phyloP scores from a whole-genome alignment of 1,140 invertebrate genomes.

The Dreissena polymorpha region DNA sequence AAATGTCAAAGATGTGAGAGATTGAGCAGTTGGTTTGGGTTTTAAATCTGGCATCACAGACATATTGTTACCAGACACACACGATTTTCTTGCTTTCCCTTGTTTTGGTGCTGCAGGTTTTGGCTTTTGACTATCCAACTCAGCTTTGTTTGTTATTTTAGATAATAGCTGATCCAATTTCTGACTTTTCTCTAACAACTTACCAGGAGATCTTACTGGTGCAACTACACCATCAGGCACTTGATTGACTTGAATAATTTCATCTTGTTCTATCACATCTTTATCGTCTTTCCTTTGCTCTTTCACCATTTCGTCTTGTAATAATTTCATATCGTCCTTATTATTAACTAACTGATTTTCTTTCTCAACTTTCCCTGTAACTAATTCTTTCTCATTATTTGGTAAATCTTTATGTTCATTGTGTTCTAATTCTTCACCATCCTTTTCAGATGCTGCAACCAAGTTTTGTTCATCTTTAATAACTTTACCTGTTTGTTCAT shows the following conservation, averaged over 20 bases:
- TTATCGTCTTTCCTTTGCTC: too few relatives aligned
- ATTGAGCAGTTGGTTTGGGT: not conserved
- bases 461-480: not conserved
- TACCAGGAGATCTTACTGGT: not conserved
- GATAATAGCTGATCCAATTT: conserved; percentile 46
- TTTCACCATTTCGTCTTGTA: too few relatives aligned
- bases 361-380: too few relatives aligned
- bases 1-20: conserved; percentile 42
- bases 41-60: too few relatives aligned
- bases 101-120: conserved; percentile 19
- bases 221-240: too few relatives aligned
- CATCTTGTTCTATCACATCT: too few relatives aligned
- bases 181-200: conserved; percentile 9
- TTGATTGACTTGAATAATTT: too few relatives aligned
- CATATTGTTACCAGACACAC: not conserved
- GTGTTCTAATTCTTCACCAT: too few relatives aligned
- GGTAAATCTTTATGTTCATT: too few relatives aligned
- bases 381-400: too few relatives aligned
- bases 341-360: too few relatives aligned
- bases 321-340: too few relatives aligned
- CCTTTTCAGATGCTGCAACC: not conserved
- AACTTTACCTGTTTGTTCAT: not conserved
- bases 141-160: conserved; percentile 46
- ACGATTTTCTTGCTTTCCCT: conserved; percentile 48
- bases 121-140: conserved; percentile 33